Conservation (phyloP, 1,140 invertebrate genomes). For the Thalassaphorura encarpata region DNA sequence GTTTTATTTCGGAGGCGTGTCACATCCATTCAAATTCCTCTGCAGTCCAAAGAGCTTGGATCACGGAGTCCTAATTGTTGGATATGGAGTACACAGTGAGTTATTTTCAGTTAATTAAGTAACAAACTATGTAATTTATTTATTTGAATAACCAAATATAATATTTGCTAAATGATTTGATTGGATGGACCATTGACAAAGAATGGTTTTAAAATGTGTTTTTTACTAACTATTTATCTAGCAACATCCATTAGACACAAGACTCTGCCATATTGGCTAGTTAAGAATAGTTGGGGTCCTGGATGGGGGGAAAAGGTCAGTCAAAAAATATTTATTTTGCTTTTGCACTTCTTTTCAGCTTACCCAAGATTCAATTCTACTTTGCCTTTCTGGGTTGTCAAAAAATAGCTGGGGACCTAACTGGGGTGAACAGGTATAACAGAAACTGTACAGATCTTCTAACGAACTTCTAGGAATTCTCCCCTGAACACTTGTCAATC, state of each 20-base stretch:
- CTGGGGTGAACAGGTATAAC: constrained; percentile 66
- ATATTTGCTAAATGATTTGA: too few species aligned
- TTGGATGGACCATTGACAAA: too few species aligned
- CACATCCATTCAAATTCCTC: constrained; percentile 82
- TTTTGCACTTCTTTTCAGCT: constrained; percentile 46
- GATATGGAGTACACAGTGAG: constrained; percentile 69
- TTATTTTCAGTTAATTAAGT: constrained; percentile 25
- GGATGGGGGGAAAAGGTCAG: constrained; percentile 49
- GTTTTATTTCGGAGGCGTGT: constrained; percentile 94
- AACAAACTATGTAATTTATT: neutral
- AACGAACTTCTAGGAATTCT: too few species aligned
- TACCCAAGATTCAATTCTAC: constrained; percentile 70
- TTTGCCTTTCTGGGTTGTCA: constrained; percentile 83
- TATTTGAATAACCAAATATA: too few species aligned
- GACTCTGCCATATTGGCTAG: constrained; percentile 46
- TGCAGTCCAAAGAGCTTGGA: constrained; percentile 70
- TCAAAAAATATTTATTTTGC: constrained; percentile 8
- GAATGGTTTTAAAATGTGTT: too few species aligned
- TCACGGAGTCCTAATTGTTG: constrained; percentile 89
- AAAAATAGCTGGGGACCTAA: constrained; percentile 81
- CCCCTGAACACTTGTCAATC: too few species aligned
- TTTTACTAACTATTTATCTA: constrained; percentile 1
- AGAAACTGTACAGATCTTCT: too few species aligned
- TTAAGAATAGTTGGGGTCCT: constrained; percentile 65
- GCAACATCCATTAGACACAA: constrained; percentile 26